These are phyloP conservation scores for Sympetrum striolatum DNA, from an alignment of 2,888 invertebrate species.

Conservation along the genomic window DNA sequence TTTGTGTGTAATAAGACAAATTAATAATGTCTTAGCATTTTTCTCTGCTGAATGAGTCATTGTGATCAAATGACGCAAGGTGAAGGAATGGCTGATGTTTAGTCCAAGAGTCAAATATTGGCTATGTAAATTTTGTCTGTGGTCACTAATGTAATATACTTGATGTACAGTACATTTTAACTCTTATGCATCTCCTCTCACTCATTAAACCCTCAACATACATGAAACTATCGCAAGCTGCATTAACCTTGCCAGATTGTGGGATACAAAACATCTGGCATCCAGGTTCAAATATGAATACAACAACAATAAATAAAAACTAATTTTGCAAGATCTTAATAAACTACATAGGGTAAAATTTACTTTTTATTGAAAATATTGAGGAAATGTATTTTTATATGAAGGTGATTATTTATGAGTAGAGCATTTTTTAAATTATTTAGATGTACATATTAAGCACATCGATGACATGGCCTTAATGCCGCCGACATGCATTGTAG, in stretches of 20 bases:
- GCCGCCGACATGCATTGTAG: conserved; percentile 39
- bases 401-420: conserved; percentile 32
- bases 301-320: conserved; percentile 34
- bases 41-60: not conserved
- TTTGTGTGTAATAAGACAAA: conserved; percentile 4
- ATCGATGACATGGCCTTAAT: conserved; percentile 43
- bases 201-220: conserved; percentile 21
- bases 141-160: conserved; percentile 37
- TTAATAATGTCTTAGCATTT: conserved; percentile 4
- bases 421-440: conserved; percentile 42
- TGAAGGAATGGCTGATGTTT: conserved; percentile 11
- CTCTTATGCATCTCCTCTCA: conserved; percentile 33
- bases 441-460: conserved; percentile 44
- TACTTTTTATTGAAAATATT: conserved; percentile 26
- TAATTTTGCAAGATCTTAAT: conserved; percentile 39
- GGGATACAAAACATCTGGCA: not conserved
- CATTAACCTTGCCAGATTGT: conserved; percentile 10
- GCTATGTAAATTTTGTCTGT: conserved; percentile 12
- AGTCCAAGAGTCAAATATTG: not conserved
- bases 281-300: conserved; percentile 5
- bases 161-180: conserved; percentile 32
- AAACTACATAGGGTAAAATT: conserved; percentile 38
- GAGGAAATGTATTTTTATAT: conserved; percentile 43
- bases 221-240: conserved; percentile 11
- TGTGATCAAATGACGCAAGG: not conserved